A percentile compares a stretch with the other conserved stretches of the same genome.
Evolutionary conservation across 2,888 invertebrate genomes (phyloP).

Genomic region (Pteria penguin): DNA sequence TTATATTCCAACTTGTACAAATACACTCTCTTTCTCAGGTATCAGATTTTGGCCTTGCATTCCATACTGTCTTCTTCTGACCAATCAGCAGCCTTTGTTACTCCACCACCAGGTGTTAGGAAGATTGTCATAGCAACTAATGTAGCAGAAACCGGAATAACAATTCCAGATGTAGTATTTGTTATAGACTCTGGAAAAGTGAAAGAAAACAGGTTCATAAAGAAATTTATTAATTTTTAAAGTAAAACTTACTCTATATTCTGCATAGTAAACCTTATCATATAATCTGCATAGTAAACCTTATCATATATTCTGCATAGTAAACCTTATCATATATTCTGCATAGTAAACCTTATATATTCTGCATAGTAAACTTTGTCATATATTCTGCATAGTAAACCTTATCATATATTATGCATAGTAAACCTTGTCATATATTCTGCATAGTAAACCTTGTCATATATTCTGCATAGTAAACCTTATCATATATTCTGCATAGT

Average conservation of each 20-base stretch:
- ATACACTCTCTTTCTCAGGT: conserved; percentile 58
- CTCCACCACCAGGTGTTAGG: conserved; percentile 70
- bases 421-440: too few species aligned
- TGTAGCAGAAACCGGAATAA: conserved; percentile 79
- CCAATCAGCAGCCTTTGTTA: conserved; percentile 71
- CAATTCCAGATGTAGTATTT: conserved; percentile 79
- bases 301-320: too few species aligned
- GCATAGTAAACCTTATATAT: too few species aligned
- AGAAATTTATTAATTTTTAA: not conserved
- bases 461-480: too few species aligned
- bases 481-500: too few species aligned
- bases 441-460: too few species aligned
- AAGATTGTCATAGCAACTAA: conserved; percentile 79
- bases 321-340: too few species aligned
- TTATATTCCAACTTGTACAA: not conserved
- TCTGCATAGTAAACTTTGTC: too few species aligned
- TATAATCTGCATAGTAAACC: not conserved
- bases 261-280: too few species aligned
- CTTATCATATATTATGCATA: too few species aligned
- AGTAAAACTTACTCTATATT: too few species aligned
- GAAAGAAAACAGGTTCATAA: conserved; percentile 74
- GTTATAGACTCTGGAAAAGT: conserved; percentile 78
- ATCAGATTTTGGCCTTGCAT: conserved; percentile 74
- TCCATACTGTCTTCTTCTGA: conserved; percentile 77
- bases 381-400: too few species aligned